Evolutionary conservation across 1,140 invertebrate species (phyloP), one percentile per base, ranked within the genome.

Genomic region (Lepidurus arcticus): DNA sequence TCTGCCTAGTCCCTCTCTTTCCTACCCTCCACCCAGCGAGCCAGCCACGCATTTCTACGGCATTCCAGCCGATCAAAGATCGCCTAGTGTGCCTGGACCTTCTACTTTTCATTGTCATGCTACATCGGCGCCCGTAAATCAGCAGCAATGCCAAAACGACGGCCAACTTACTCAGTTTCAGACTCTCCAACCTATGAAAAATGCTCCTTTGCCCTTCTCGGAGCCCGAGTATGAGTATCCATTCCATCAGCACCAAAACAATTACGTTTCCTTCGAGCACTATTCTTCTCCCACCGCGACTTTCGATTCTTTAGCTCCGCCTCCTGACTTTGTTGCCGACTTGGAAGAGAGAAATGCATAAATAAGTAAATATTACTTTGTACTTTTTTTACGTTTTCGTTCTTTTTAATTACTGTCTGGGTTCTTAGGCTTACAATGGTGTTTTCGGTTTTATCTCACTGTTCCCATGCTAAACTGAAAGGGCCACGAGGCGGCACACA

Each of bases 161-260:
- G 53, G 13, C 16, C 53, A 65, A 65, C 53, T 65, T 65, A 65
- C 53, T 65, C 53, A 65, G 53, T 11, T 65, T 65, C 53, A 65
- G 53, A 65, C 53, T 65, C 16, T 21, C 53, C 53, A 65, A 9
- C 13, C 53, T 16, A 21, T 65, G 53, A 65, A n/a, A 16, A 65
- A 65, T 65, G 53, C 53, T 16, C 53, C 53, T 13, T 65, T 21
- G 53, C 53, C 21, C 21, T 65, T 65, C 13, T 0, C 53, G 6
- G 16, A 65, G 13, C 16, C 1, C 53, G 13, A n/a, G 13, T 65
- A 13, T 65, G 53, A 65, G 53, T 65, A 65, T 16, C n/a, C 53
- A 65, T 65, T 65, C 53, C 53, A 65, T 65, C 53, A 65, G 53
- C 16, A 21, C 53, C 53, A 9, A 21, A 65, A 65, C 53, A 65